Conservation (phyloP, 2,797 vertebrate genomes). For the Lindbergichthys nudifrons region DNA sequence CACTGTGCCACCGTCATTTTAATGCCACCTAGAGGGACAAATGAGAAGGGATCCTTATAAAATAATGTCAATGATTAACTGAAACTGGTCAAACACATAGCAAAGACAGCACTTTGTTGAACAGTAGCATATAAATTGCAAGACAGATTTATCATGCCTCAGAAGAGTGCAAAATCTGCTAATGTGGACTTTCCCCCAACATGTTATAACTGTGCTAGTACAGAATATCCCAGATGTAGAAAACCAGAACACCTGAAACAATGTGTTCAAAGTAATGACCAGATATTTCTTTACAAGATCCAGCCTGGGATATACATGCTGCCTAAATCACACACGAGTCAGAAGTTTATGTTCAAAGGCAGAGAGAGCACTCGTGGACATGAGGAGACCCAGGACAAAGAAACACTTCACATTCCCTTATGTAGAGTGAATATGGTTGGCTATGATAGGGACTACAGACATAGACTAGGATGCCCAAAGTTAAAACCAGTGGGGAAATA, state of each 20-base stretch:
- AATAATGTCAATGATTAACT: constrained; percentile 30
- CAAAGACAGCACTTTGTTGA: background rate
- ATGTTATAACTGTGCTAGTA: background rate
- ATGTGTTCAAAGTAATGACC: background rate
- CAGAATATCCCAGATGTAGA: background rate
- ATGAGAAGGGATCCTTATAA: constrained; percentile 11
- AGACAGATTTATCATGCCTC: background rate
- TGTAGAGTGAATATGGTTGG: constrained; percentile 32
- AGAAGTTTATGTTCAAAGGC: constrained; percentile 63
- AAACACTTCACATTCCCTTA: constrained; percentile 71
- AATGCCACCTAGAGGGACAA: constrained; percentile 52
- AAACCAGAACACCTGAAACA: constrained; percentile 9
- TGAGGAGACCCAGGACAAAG: constrained; percentile 65
- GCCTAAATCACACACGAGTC: constrained; percentile 32
- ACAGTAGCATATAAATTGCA: background rate
- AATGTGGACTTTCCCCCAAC: background rate
- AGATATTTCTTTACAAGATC: constrained; percentile 14
- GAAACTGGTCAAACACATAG: background rate
- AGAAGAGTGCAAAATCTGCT: background rate
- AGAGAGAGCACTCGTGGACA: constrained; percentile 49
- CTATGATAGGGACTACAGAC: constrained; percentile 19
- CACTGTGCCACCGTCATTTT: constrained; percentile 66
- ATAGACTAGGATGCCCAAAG: background rate
- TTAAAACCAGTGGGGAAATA: constrained; percentile 20
- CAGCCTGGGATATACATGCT: constrained; percentile 14